These are phyloP conservation scores for Dicyrtoma fusca DNA, from an alignment of 2,888 invertebrate species.

Conservation along the genomic window DNA sequence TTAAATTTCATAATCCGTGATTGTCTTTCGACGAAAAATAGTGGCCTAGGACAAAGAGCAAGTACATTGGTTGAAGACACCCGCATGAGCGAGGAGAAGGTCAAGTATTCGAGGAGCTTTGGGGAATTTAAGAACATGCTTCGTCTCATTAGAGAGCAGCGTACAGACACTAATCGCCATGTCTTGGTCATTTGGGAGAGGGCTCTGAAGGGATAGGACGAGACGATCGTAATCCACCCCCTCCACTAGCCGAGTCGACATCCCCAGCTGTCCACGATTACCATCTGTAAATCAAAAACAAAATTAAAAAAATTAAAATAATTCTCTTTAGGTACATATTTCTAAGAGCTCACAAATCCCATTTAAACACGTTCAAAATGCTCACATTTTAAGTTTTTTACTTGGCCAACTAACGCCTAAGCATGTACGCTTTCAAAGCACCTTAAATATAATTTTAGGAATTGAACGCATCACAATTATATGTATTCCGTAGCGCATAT, in stretches of 20 bases:
- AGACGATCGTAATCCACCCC: conserved; percentile 77
- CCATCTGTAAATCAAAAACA: too few relatives aligned
- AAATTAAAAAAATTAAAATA: conserved; percentile 23
- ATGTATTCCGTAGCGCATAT: too few relatives aligned
- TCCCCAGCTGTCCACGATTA: conserved; percentile 63
- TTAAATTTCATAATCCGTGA: background rate
- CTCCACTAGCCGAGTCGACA: conserved; percentile 67
- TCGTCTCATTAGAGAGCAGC: conserved; percentile 90
- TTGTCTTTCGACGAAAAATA: background rate
- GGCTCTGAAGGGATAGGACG: conserved; percentile 88
- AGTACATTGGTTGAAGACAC: conserved; percentile 84
- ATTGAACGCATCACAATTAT: too few relatives aligned
- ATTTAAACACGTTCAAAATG: too few relatives aligned
- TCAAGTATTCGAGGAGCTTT: conserved; percentile 85
- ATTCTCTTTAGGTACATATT: too few relatives aligned
- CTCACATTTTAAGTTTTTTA: too few relatives aligned
- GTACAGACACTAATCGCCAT: conserved; percentile 98
- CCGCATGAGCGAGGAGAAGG: conserved; percentile 89
- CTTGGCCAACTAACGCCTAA: too few relatives aligned
- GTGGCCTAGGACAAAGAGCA: too few relatives aligned
- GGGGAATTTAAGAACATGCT: conserved; percentile 81
- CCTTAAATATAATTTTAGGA: too few relatives aligned
- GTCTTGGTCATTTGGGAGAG: conserved; percentile 97
- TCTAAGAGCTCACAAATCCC: background rate
- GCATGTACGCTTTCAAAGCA: too few relatives aligned